Evolutionary conservation across 2,797 vertebrate species (phyloP), one percentile per base, ranked within the genome.

Genomic region (Chromobotia macracanthus): DNA sequence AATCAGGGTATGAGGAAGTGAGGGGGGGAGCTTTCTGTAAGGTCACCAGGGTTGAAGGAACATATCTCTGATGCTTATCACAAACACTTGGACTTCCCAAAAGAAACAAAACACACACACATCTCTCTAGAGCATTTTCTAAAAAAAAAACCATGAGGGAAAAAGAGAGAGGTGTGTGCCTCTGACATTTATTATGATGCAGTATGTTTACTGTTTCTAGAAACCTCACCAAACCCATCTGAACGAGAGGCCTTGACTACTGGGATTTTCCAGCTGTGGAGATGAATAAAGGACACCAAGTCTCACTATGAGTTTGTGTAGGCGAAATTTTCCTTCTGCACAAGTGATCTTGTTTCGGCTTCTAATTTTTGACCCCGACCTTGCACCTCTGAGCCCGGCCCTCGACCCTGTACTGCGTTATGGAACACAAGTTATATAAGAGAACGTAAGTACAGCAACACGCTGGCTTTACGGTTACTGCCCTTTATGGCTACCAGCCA

Each of bases 51-150:
- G 89, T 88, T 90, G 85, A 89, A 66, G 83, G 87, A 91, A 88
- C 86, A 88, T 88, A 89, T 90, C 87, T 89, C 84, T 87, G 80
- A 89, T 80, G 76, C 87, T 91, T 90, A 92, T 92, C 90, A 91
- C 72, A 82, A 89, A 86, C 82, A 58, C 80, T 79, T 80, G 86
- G 75, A 71, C 75, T 38, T 66, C 23, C 6, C 82, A 84, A 85
- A 87, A 71, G 80, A 77, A 44, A 63, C 31, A 60, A 65, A 19
- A 13, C 1, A 51, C 50, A 23, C 13, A 28, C 50, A 58, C 60
- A 67, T 64, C 15, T 53, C 19, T 35, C 23, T 50, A 44, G 25
- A 61, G 67, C 58, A 53, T 38, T 70, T 72, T 69, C 23, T 65
- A 12, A 11, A 60, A 65, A 81, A 10, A 13, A 61, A 50, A 78